Evolutionary conservation across 2,888 invertebrate genomes (phyloP).

Genomic region (Eupithecia vulgata): DNA sequence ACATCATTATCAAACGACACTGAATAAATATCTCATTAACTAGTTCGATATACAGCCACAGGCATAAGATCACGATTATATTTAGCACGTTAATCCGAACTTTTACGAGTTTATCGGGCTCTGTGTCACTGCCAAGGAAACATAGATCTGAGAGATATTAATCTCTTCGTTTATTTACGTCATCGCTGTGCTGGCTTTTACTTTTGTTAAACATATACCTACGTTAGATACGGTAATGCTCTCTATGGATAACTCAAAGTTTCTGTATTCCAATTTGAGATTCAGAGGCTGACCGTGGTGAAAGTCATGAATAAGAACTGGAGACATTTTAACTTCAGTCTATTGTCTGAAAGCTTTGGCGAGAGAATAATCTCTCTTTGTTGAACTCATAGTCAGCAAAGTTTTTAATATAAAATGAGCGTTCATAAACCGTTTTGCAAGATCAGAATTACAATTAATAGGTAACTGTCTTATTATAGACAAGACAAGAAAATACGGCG

Average conservation of each 20-base stretch:
- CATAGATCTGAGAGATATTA: conserved; percentile 41
- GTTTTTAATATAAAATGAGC: too few relatives aligned
- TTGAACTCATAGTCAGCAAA: too few relatives aligned
- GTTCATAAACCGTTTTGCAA: conserved; percentile 4
- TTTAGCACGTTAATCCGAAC: conserved; percentile 48
- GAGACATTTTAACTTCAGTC: conserved; percentile 17
- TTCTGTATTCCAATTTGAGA: not conserved
- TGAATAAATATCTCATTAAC: conserved; percentile 42
- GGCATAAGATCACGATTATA: conserved; percentile 42
- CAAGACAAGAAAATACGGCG: conserved; percentile 33
- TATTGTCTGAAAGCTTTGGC: conserved; percentile 24
- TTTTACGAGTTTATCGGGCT: conserved; percentile 47
- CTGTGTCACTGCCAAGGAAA: conserved; percentile 56
- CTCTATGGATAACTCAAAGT: not conserved
- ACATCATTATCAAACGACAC: conserved; percentile 29
- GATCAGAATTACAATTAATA: conserved; percentile 18
- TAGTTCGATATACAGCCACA: conserved; percentile 38
- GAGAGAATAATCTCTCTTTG: conserved; percentile 5
- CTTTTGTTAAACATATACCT: not conserved
- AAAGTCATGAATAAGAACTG: conserved; percentile 15
- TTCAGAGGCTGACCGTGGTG: conserved; percentile 17
- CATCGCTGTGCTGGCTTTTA: conserved; percentile 15
- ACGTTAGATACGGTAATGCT: not conserved
- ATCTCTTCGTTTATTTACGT: conserved; percentile 44
- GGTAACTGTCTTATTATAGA: conserved; percentile 34